Percentiles rank a stretch among this genome's conserved stretches.
Evolutionary conservation across 2,797 vertebrate species (phyloP).

Genomic region (Sphenopsis melanotis): DNA sequence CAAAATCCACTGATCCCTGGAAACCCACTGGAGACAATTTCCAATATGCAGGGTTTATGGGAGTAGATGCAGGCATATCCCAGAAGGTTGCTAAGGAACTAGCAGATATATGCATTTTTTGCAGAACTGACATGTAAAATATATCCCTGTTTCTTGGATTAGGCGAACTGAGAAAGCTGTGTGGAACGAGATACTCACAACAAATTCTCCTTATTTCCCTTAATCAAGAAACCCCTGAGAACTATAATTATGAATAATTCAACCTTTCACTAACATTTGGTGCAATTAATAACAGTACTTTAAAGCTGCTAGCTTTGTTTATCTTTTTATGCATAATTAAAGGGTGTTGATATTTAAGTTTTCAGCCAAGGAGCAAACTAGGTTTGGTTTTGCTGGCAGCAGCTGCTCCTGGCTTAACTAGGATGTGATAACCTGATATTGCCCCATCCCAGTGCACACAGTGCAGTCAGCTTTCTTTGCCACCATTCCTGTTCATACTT

Average conservation of each 20-base stretch:
- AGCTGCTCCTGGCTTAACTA: not conserved
- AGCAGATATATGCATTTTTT: constrained; percentile 14
- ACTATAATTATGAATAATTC: constrained; percentile 61
- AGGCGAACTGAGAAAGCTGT: not conserved
- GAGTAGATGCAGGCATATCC: not conserved
- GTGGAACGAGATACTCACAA: not conserved
- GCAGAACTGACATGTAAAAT: not conserved
- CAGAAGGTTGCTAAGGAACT: constrained; percentile 50
- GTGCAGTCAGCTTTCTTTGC: not conserved
- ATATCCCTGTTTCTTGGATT: constrained; percentile 1
- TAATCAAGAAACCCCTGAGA: constrained; percentile 24
- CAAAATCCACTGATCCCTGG: not conserved
- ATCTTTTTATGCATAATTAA: constrained; percentile 55
- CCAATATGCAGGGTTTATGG: not conserved
- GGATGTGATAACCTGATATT: not conserved
- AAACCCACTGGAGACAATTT: constrained; percentile 10
- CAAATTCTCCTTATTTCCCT: constrained; percentile 29
- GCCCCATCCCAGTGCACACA: not conserved
- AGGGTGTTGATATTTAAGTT: constrained; percentile 56
- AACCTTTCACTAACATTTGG: constrained; percentile 43
- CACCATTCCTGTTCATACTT: not conserved
- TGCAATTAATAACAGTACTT: constrained; percentile 49
- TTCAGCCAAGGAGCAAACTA: constrained; percentile 24
- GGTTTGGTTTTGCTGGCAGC: constrained; percentile 20
- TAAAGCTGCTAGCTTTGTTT: constrained; percentile 46